Evolutionary conservation across 1,140 invertebrate species (phyloP).

Genomic region (Archivesica marissinica): DNA sequence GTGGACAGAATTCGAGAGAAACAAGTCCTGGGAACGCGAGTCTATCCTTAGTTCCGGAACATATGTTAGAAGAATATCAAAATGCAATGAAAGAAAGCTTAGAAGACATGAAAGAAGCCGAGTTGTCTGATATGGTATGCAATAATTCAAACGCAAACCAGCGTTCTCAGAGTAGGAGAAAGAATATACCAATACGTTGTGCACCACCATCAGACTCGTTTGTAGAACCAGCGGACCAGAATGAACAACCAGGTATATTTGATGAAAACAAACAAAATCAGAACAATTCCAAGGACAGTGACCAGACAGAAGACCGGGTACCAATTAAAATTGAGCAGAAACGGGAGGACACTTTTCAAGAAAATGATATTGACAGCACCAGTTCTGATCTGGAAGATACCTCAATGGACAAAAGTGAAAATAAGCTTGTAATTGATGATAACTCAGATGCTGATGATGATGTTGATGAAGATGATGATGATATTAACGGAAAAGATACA

Average conservation of each 20-base stretch:
- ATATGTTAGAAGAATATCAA: constrained; percentile 51
- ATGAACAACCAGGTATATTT: constrained; percentile 73
- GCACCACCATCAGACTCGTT: constrained; percentile 83
- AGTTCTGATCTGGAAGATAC: constrained; percentile 48
- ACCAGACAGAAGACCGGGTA: not conserved
- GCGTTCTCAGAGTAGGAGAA: constrained; percentile 89
- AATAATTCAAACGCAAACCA: constrained; percentile 73
- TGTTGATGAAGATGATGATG: constrained; percentile 59
- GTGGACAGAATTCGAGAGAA: constrained; percentile 28
- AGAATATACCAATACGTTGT: constrained; percentile 95
- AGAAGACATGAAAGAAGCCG: constrained; percentile 73
- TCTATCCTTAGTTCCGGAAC: constrained; percentile 46
- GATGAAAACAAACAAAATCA: constrained; percentile 12
- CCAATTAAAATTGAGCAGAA: not conserved
- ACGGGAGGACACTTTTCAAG: constrained; percentile 17
- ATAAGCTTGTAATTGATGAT: constrained; percentile 57
- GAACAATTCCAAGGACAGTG: constrained; percentile 26
- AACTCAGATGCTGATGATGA: constrained; percentile 55
- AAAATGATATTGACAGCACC: constrained; percentile 20
- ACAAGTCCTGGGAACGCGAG: constrained; percentile 48
- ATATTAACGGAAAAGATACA: constrained; percentile 40
- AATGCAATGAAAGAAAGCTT: constrained; percentile 51
- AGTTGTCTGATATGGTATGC: constrained; percentile 53
- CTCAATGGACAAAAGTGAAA: constrained; percentile 55
- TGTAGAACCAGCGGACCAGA: constrained; percentile 77